Conservation (phyloP, 2,113 vertebrate genomes). For the Setophaga kirtlandii region DNA sequence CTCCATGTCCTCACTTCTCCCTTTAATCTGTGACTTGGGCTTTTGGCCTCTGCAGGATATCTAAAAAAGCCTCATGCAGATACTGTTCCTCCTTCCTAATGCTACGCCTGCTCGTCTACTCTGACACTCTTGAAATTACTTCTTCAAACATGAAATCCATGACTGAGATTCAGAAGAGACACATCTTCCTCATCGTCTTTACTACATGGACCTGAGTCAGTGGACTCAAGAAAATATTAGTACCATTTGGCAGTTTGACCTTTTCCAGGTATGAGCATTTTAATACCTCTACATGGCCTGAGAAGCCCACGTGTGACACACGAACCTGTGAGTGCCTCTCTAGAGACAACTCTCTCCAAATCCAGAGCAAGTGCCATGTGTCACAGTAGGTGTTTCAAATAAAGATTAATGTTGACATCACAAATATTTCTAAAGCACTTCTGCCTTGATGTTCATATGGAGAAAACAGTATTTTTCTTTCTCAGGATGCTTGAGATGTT, state of each 20-base stretch:
- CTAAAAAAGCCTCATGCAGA: not conserved
- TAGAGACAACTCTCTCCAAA: not conserved
- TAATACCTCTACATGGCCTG: not conserved
- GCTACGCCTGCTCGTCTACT: not conserved
- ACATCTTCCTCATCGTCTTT: not conserved
- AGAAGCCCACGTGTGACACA: not conserved
- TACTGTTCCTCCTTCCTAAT: not conserved
- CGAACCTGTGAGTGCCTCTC: not conserved
- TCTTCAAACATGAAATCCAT: not conserved
- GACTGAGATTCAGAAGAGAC: not conserved
- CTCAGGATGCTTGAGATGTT: not conserved
- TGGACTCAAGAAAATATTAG: not conserved
- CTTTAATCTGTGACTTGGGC: not conserved
- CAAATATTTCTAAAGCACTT: not conserved
- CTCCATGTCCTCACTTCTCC: not conserved
- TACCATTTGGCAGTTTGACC: not conserved
- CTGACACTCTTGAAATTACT: not conserved
- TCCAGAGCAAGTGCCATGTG: not conserved
- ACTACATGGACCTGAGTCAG: not conserved
- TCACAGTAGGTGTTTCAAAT: not conserved
- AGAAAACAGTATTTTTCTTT: not conserved
- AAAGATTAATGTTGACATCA: not conserved
- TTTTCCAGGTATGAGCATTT: not conserved
- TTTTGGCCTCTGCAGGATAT: not conserved
- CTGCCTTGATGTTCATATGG: not conserved